Evolutionary conservation across 53 echinoderm and acorn worm species (phyloP), one percentile per base, ranked within the genome.

Genomic region (Pentamera pediparva): DNA sequence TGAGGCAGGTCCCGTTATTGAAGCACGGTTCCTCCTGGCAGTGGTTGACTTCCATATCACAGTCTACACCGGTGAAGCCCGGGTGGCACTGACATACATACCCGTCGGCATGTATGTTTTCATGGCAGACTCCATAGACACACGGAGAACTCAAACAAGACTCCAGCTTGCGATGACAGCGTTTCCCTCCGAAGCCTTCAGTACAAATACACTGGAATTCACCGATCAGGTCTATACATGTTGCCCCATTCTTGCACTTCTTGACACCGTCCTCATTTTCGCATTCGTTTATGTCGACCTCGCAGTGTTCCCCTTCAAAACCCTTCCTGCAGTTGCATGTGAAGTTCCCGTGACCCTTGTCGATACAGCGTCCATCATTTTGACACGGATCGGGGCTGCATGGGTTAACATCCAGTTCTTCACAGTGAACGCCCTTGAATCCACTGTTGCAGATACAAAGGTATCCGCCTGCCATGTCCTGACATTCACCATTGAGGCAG

Each of bases 91-190:
- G 62, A 62, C 94, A 94, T 17, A 13, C 35, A 61, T 84, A 94
- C 12, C 67, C 37, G 10, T 91, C 86, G 5, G 65, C 59, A 1
- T 28, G 48, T 19, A 70, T 75, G 39, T 79, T 54, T 69, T 84
- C 84, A n/a, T 72, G 78, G 40, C 94, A 94, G 2, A 70, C 63
- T 35, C 96, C 96, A 56, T 85, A 91, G 25, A 79, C 71, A 65
- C 96, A 95, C 25, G 96, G 96, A 28, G 85, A 85, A 47, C 83
- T 91, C 24, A 81, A 78, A 37, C 96, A 95, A 13, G 92, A 82
- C 30, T 95, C 87, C 24, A 91, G 51, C 39, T 95, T 90, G 30
- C 85, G 83, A 8, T 87, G 82, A 26, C 96, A 95, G 27, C 87
- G 87, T 57, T 85, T 91, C 8, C 96, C 96, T 35, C 75, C 85